Evolutionary conservation across 2,113 vertebrate genomes (phyloP).

Genomic region (Anas platyrhynchos): DNA sequence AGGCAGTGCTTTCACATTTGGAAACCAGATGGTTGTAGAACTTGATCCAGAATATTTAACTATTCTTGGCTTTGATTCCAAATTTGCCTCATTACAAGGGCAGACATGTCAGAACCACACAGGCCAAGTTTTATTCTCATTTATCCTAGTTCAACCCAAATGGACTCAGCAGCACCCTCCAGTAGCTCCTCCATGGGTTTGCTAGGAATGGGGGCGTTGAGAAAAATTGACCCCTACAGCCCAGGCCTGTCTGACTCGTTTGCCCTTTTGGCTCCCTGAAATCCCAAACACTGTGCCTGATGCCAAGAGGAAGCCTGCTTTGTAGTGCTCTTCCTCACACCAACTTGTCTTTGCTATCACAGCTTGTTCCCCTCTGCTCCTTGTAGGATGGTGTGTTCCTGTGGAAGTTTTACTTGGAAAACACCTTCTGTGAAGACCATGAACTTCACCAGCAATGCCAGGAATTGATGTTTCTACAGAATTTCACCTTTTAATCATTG

Average conservation of each 20-base stretch:
- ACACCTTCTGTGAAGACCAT: neutral
- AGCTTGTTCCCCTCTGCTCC: neutral
- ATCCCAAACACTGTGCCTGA: neutral
- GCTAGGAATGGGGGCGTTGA: neutral
- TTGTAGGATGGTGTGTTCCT: neutral
- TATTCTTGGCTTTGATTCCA: neutral
- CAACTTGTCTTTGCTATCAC: neutral
- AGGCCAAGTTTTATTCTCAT: neutral
- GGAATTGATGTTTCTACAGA: neutral
- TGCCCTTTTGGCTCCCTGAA: neutral
- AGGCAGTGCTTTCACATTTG: neutral
- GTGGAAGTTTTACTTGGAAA: neutral
- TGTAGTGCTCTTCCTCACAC: neutral
- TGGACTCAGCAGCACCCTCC: neutral
- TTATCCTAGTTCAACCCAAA: neutral
- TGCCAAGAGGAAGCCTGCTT: neutral
- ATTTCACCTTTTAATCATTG: neutral
- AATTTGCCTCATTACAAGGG: neutral
- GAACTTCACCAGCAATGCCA: neutral
- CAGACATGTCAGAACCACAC: neutral
- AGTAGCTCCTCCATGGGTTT: neutral
- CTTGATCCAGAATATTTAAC: neutral
- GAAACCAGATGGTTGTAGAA: neutral
- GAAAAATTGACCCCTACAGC: neutral
- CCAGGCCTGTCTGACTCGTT: neutral